Conservation (phyloP, 2,113 vertebrate species). For the Reinhardtius hippoglossoides region DNA sequence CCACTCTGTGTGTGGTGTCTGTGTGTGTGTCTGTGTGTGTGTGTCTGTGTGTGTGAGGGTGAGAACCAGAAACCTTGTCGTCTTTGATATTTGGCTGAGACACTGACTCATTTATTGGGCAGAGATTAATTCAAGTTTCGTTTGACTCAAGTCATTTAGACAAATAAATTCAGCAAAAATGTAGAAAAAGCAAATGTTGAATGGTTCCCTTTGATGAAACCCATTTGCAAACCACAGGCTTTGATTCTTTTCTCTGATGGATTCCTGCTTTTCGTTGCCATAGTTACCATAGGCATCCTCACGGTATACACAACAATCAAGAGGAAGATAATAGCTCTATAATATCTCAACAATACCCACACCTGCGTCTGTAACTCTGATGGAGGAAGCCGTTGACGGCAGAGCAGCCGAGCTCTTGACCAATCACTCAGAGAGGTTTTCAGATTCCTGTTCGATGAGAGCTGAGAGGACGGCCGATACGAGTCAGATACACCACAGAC, state of each 20-base stretch:
- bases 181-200: too few relatives aligned
- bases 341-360: background rate
- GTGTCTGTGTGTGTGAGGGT: too few relatives aligned
- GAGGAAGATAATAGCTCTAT: background rate
- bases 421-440: conserved; percentile 23
- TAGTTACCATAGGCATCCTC: background rate
- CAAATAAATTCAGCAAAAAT: too few relatives aligned
- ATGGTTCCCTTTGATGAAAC: too few relatives aligned
- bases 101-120: too few relatives aligned
- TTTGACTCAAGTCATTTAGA: too few relatives aligned
- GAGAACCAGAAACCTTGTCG: too few relatives aligned
- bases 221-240: background rate
- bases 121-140: too few relatives aligned
- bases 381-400: background rate
- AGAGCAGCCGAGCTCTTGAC: background rate
- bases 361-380: background rate
- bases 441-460: conserved; percentile 9
- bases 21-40: too few relatives aligned
- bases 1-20: too few relatives aligned
- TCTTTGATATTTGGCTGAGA: too few relatives aligned
- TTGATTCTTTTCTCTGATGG: background rate
- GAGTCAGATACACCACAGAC: background rate
- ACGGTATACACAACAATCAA: background rate
- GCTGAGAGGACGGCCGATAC: background rate
- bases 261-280: background rate